phyloP scores from a whole-genome alignment of 2,113 vertebrate species.

The Pterophyllum scalare region DNA sequence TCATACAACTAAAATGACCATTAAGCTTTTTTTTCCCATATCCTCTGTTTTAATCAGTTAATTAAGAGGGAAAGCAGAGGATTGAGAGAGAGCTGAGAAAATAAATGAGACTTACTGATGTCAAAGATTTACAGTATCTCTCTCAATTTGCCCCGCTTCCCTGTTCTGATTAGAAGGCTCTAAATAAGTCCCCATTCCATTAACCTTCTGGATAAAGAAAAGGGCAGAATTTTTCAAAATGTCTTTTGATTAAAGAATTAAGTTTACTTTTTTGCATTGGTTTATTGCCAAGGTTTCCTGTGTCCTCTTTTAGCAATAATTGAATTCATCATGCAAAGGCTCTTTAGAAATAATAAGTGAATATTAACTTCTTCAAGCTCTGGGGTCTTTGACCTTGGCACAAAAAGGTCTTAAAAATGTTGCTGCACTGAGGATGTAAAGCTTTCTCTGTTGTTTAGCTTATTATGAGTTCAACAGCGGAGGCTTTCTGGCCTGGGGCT shows the following conservation, averaged over 20 bases:
- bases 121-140: slow-evolving; percentile 44
- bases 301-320: neutral
- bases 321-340: neutral
- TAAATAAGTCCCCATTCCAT: slow-evolving; percentile 34
- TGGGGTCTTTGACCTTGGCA: slow-evolving; percentile 22
- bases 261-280: neutral
- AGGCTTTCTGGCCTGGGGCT: neutral
- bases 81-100: slow-evolving; percentile 2
- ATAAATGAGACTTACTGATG: slow-evolving; percentile 26
- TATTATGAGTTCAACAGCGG: neutral
- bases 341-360: slow-evolving; percentile 1
- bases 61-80: slow-evolving; percentile 31
- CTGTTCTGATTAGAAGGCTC: slow-evolving; percentile 37
- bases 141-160: slow-evolving; percentile 17
- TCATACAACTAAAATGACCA: neutral
- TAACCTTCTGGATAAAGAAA: slow-evolving; percentile 49
- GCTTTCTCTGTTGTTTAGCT: slow-evolving; percentile 3
- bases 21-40: neutral
- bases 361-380: neutral
- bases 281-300: slow-evolving; percentile 15
- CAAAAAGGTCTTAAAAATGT: neutral
- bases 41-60: slow-evolving; percentile 38
- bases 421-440: neutral
- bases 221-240: slow-evolving; percentile 15
- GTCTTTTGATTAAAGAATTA: slow-evolving; percentile 8